Evolutionary conservation across 2,797 vertebrate species (phyloP).

Genomic region (Aldrovandia affinis): DNA sequence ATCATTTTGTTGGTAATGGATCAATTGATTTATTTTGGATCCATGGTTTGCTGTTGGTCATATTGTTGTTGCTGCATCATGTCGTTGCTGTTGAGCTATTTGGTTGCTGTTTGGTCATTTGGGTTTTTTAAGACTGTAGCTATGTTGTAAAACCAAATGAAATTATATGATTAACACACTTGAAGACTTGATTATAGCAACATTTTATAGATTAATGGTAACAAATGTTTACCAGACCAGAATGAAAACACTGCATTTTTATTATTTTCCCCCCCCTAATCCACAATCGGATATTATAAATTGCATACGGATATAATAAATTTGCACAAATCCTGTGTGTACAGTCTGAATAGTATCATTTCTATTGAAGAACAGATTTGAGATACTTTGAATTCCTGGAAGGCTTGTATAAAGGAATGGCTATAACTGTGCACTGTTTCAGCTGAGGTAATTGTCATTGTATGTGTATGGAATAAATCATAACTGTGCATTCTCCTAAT

Average conservation of each 20-base stretch:
- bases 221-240: conserved; percentile 20
- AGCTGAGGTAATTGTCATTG: background rate
- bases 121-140: background rate
- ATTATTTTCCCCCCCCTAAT: background rate
- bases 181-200: conserved; percentile 6
- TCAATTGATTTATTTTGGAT: background rate
- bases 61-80: background rate
- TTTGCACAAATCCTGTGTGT: background rate
- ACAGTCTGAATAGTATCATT: background rate
- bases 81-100: background rate
- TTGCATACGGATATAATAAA: conserved; percentile 1
- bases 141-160: conserved; percentile 11
- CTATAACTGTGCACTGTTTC: background rate
- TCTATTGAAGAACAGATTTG: background rate
- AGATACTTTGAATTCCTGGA: background rate
- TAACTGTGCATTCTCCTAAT: background rate
- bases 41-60: background rate
- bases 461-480: background rate
- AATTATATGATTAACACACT: background rate
- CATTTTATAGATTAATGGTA: background rate
- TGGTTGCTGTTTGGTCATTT: background rate
- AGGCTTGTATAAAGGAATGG: background rate
- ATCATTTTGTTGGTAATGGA: background rate
- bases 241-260: background rate
- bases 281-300: conserved; percentile 11